phyloP scores from a whole-genome alignment of 2,113 vertebrate species.

The Seriola dumerili region DNA sequence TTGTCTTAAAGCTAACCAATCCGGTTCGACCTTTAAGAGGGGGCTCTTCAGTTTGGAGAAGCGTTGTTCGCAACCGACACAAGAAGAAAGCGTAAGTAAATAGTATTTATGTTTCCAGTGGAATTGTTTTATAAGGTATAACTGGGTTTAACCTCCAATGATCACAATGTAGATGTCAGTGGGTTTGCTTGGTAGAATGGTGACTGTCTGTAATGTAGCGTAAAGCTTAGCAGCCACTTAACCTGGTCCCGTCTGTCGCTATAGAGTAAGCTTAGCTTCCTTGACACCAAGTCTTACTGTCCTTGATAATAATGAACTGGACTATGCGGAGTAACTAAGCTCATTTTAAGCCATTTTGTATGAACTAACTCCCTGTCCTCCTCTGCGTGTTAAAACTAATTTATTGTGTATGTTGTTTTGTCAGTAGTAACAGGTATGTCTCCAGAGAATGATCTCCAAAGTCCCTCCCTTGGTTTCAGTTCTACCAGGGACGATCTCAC shows the following conservation, averaged over 20 bases:
- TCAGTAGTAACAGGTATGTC: constrained; percentile 59
- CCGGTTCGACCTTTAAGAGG: not conserved
- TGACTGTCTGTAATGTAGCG: not conserved
- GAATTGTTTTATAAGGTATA: not conserved
- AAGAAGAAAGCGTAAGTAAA: constrained; percentile 32
- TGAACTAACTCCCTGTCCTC: not conserved
- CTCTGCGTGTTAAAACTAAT: not conserved
- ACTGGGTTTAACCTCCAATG: not conserved
- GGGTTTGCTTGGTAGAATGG: not conserved
- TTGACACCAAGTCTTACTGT: constrained; percentile 20
- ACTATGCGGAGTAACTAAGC: not conserved
- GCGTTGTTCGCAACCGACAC: constrained; percentile 20
- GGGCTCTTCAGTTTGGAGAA: constrained; percentile 22
- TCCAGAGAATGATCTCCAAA: constrained; percentile 63
- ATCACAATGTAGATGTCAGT: fast-evolving
- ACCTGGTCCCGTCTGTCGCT: constrained; percentile 41
- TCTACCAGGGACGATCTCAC: constrained; percentile 48
- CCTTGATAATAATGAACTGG: not conserved
- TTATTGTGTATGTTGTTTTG: constrained; percentile 4
- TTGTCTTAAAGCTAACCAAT: constrained; percentile 49
- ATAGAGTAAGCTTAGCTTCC: constrained; percentile 40
- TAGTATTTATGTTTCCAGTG: constrained; percentile 15
- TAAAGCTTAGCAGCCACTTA: constrained; percentile 14
- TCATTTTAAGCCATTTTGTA: not conserved
- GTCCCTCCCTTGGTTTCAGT: constrained; percentile 54